Evolutionary conservation across 2,113 vertebrate genomes (phyloP).

Genomic region (Cryptoleucopteryx plumbea): DNA sequence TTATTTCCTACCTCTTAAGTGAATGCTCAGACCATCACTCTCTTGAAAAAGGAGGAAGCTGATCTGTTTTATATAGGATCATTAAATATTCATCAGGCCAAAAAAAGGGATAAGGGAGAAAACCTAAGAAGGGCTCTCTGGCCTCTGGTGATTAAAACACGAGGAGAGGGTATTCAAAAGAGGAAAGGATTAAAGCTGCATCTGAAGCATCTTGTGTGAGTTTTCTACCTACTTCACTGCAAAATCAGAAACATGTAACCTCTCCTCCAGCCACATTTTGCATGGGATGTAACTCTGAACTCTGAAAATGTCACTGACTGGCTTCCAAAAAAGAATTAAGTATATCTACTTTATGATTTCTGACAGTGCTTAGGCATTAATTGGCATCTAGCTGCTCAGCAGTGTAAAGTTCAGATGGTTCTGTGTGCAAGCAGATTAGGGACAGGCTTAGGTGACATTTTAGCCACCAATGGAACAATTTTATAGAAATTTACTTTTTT

Average conservation of each 20-base stretch:
- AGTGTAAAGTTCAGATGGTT: constrained; percentile 1
- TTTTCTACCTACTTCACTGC: neutral
- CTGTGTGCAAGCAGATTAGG: neutral
- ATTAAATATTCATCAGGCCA: constrained; percentile 13
- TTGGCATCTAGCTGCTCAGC: neutral
- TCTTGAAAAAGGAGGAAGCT: neutral
- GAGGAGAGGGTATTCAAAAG: neutral
- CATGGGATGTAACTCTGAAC: neutral
- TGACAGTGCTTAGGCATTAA: constrained; percentile 31
- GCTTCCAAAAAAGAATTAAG: neutral
- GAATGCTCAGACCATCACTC: neutral
- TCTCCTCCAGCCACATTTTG: constrained; percentile 10
- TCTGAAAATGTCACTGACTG: constrained; percentile 28
- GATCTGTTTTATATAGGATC: neutral
- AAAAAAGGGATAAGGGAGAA: neutral
- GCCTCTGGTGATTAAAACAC: neutral
- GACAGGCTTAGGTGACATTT: neutral
- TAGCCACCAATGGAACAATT: neutral
- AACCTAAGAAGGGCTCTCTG: neutral
- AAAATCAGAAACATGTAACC: neutral
- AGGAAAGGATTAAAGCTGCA: neutral
- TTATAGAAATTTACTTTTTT: neutral
- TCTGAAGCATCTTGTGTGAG: neutral
- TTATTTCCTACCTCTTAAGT: neutral
- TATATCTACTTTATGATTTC: constrained; percentile 8